Evolutionary conservation across 2,113 vertebrate genomes (phyloP), one percentile per base, ranked within the genome.

Genomic region (Microtus richardsoni): DNA sequence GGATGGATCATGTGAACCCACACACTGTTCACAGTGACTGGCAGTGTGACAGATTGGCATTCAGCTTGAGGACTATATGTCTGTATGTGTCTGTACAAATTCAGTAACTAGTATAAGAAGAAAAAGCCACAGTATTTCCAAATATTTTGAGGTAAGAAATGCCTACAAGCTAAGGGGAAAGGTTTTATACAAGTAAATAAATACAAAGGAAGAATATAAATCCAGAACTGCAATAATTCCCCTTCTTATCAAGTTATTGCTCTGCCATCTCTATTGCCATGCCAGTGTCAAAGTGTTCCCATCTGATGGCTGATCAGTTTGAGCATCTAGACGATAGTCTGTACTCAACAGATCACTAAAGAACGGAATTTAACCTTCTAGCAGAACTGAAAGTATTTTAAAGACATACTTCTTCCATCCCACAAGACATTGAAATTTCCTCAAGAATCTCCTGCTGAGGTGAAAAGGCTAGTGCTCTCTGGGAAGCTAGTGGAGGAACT

Each of bases 21-120:
- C 77, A 0, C 1, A 54, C 4, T 70, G 44, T 71, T n/a, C 16
- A 33, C 70, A 14, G 21, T 21, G 33, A 64, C 39, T 7, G 41
- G 80, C 19, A 0, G 24, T 41, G 52, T 85, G 47, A 92, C 75
- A 88, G 92, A 70, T 8, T 44, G 77, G 62, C 85, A 13, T 21
- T 33, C 22, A 36, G 84, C 82, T 89, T 36, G 33, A 54, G 28
- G 60, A 95, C 41, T 17, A 7, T 80, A 64, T 78, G 85, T 75
- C 54, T 54, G 16, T 49, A 82, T 49, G 87, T 41, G 71, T 64
- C 91, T 62, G 80, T 49, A 82, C 54, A 74, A 74, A 83, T 60
- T 92, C 80, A 91, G 82, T 1, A 4, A 94, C 58, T 3, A 4
- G 44, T 79, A 44, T 75, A 66, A 91, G 90, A 92, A 95, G 80